These are phyloP conservation scores for Eulithis prunata DNA, from an alignment of 2,888 invertebrate genomes.

Conservation along the genomic window DNA sequence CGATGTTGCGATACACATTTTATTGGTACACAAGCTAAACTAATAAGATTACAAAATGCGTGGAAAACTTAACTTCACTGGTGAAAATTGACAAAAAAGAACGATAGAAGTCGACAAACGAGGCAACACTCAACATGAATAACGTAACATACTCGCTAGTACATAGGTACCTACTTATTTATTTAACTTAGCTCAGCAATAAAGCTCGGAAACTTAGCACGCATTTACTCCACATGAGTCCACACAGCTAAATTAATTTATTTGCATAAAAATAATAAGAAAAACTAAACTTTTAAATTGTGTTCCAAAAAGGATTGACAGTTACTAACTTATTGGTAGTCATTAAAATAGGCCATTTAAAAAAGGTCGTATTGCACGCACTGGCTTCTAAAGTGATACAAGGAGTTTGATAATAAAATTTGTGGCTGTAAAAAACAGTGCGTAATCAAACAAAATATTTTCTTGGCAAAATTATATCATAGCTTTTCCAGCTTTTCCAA, in stretches of 20 bases:
- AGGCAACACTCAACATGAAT: no score
- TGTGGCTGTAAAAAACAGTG: neutral
- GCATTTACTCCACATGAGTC: no score
- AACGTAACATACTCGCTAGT: no score
- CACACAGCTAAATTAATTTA: no score
- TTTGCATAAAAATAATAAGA: no score
- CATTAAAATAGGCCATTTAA: neutral
- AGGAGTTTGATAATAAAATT: neutral
- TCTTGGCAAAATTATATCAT: neutral
- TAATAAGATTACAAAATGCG: neutral
- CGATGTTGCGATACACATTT: conserved; percentile 16
- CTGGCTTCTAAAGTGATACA: neutral
- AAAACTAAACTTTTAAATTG: no score
- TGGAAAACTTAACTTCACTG: conserved; percentile 2
- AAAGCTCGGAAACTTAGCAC: no score
- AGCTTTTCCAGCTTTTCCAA: neutral
- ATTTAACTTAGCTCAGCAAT: no score
- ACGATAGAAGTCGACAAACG: neutral
- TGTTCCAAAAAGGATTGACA: neutral
- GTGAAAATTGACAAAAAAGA: neutral
- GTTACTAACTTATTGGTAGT: neutral
- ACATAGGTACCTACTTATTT: no score
- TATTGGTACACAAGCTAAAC: conserved; percentile 15
- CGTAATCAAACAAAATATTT: neutral
- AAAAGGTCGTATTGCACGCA: neutral